Conservation (phyloP, 2,888 invertebrate species). For the Dasysyrphus albostriatus region DNA sequence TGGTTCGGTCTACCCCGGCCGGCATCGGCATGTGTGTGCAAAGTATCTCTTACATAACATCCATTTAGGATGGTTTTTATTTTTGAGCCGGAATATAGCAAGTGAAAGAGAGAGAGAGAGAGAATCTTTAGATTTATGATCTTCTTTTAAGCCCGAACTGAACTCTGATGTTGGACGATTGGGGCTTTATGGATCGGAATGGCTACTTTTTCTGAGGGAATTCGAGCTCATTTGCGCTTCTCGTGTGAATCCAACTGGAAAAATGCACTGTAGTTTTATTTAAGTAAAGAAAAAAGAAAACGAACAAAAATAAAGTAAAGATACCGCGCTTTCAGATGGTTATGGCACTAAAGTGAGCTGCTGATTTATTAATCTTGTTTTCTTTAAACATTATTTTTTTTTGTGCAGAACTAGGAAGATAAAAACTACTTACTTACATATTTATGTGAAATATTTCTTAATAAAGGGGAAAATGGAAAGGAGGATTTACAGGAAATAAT, state of each 20-base stretch:
- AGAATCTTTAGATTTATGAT: conserved; percentile 62
- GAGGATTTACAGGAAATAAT: conserved; percentile 28
- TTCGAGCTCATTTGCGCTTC: conserved; percentile 55
- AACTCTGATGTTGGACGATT: conserved; percentile 18
- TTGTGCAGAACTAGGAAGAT: conserved; percentile 26
- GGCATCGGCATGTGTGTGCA: conserved; percentile 12
- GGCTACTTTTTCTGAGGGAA: conserved; percentile 45
- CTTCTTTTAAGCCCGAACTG: conserved; percentile 32
- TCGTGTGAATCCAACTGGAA: conserved; percentile 68
- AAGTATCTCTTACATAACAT: conserved; percentile 37
- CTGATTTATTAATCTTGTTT: conserved; percentile 61
- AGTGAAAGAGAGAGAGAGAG: not conserved
- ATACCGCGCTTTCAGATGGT: conserved; percentile 62
- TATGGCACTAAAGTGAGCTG: conserved; percentile 62
- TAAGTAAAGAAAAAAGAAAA: conserved; percentile 1
- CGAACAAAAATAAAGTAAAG: not conserved
- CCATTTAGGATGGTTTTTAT: conserved; percentile 17
- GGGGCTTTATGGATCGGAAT: conserved; percentile 41
- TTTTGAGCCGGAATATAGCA: not conserved
- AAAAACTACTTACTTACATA: conserved; percentile 7
- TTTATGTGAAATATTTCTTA: conserved; percentile 13
- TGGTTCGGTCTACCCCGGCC: not conserved
- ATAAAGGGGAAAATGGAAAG: conserved; percentile 13
- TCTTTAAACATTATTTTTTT: conserved; percentile 18
- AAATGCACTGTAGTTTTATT: conserved; percentile 49